Conservation (phyloP, 2,797 vertebrate genomes). For the Apogon talboti region DNA sequence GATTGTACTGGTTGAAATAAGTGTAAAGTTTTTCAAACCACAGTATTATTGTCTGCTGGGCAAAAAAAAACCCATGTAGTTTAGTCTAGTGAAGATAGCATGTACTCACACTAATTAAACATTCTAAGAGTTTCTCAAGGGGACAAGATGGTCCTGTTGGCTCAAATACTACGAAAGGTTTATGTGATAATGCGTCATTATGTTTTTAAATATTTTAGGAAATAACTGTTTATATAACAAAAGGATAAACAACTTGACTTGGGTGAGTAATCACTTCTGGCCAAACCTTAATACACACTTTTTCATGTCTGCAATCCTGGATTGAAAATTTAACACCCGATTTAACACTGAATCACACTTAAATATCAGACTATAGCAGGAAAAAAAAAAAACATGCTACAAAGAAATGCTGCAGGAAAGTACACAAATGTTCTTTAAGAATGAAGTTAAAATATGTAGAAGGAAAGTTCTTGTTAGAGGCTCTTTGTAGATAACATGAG, state of each 20-base stretch:
- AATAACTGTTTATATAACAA: conserved; percentile 32
- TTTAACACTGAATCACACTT: conserved; percentile 2
- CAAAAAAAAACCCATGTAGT: conserved; percentile 42
- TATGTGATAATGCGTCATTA: conserved; percentile 32
- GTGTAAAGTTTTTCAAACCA: conserved; percentile 43
- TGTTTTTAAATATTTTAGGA: conserved; percentile 49
- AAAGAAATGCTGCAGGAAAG: conserved; percentile 9
- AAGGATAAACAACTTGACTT: conserved; percentile 46
- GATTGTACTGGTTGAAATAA: conserved; percentile 41
- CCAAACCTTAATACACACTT: conserved; percentile 20
- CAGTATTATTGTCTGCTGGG: conserved; percentile 34
- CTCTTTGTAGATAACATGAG: too few species aligned
- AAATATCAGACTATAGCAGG: conserved; percentile 14
- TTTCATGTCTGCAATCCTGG: conserved; percentile 15
- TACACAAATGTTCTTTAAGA: background rate
- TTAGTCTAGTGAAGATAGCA: conserved; percentile 72
- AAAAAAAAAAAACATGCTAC: conserved; percentile 1
- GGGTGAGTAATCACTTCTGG: conserved; percentile 33
- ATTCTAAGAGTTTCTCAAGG: conserved; percentile 47
- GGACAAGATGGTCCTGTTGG: conserved; percentile 4
- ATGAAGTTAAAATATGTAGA: conserved; percentile 1
- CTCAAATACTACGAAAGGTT: conserved; percentile 10
- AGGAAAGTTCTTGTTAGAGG: too few species aligned
- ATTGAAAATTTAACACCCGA: background rate
- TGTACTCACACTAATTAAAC: conserved; percentile 45